Evolutionary conservation across 2,113 vertebrate species (phyloP).

Genomic region (Phyllostomus hastatus): DNA sequence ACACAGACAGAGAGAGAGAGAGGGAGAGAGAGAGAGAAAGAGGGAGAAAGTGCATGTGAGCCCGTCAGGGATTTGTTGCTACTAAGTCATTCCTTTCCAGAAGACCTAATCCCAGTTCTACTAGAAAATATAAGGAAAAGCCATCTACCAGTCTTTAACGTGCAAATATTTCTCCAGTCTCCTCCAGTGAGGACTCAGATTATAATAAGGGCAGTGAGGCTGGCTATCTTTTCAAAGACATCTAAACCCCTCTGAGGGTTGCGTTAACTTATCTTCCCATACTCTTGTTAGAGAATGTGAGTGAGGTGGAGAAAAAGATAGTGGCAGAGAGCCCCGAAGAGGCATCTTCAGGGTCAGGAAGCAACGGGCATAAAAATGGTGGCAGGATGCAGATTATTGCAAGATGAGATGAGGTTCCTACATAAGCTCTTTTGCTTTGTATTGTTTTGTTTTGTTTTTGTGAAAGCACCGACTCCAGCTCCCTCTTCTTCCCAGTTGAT

Average conservation of each 20-base stretch:
- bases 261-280: background rate
- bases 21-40: no score
- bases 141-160: background rate
- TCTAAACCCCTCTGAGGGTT: background rate
- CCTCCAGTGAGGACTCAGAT: background rate
- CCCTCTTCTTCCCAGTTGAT: background rate
- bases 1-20: no score
- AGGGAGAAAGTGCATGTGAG: no score
- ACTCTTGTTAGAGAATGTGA: background rate
- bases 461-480: background rate
- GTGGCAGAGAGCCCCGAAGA: background rate
- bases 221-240: background rate
- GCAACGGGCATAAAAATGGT: background rate
- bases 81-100: slow-evolving; percentile 5
- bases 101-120: background rate
- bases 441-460: background rate
- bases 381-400: background rate
- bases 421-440: background rate
- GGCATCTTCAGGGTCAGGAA: background rate
- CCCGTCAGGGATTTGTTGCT: background rate
- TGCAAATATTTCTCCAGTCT: background rate
- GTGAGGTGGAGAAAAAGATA: background rate
- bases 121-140: slow-evolving; percentile 37
- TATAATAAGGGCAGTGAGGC: background rate
- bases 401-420: background rate